Evolutionary conservation across 37 sponge, comb jelly and placozoan species (phyloP), one percentile per base, ranked within the genome.

Genomic region (Chondrosia reniformis): DNA sequence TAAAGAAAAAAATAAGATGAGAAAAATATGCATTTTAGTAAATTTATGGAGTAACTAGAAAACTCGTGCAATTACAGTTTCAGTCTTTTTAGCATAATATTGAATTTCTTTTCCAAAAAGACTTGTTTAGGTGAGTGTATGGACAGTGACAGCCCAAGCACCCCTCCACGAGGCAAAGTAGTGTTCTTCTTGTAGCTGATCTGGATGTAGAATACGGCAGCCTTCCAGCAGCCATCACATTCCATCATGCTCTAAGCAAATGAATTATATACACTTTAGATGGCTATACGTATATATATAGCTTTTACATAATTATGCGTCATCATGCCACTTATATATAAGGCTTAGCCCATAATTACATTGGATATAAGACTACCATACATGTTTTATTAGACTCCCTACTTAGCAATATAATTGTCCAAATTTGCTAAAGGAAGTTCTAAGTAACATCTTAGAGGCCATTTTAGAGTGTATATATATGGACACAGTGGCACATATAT

Each of bases 151-250:
- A 69, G 72, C 24, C 43, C 43, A 19, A 69, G 44, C 15, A 69
- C 42, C 24, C 72, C 72, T 10, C 72, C 72, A 19, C 13, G 24
- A 1, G n/a, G 41, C 1, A 40, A 44, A 24, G 72, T 6, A 25
- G 32, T 41, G 43, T 36, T 13, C 42, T 25, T 13, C 24, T 7
- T 34, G 72, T 31, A 34, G 34, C 66, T 64, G 72, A 69, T 17
- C 22, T 69, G 72, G 10, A 69, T 69, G 72, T 69, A 69, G 43
- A 69, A 69, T 2, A 69, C 72, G 3, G 72, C 32, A 22, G 72
- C 72, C 42, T 69, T 69, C 72, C 72, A 69, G 42, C 72, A 69
- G 44, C 72, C 72, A 69, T 69, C 72, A 40, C 72, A 69, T 24
- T 69, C 72, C 72, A 69, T 34, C 72, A 69, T 69, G 72, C 42